Conservation (phyloP, 2,113 vertebrate genomes). For the Mirounga angustirostris region DNA sequence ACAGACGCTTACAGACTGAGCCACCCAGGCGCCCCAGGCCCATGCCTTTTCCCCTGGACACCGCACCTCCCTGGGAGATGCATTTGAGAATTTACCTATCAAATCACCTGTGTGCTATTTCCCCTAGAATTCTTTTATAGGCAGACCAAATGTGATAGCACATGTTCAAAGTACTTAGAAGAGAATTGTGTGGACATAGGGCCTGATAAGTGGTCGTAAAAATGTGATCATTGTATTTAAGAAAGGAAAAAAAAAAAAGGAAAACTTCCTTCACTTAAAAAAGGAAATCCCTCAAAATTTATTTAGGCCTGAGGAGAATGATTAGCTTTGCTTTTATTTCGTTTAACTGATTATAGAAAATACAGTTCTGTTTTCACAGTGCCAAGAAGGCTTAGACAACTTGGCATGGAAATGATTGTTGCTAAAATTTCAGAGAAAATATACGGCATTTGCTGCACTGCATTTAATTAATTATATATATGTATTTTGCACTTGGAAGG, state of each 20-base stretch:
- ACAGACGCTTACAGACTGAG: too few species aligned
- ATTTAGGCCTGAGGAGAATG: background rate
- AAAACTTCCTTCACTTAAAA: background rate
- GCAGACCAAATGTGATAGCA: background rate
- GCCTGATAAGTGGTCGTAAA: background rate
- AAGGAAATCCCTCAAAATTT: background rate
- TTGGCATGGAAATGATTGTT: conserved; percentile 81
- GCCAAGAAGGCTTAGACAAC: conserved; percentile 71
- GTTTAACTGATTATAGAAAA: conserved; percentile 84
- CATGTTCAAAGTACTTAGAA: conserved; percentile 31
- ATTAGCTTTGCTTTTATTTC: conserved; percentile 76
- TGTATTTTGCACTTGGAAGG: conserved; percentile 80
- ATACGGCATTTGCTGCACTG: conserved; percentile 72
- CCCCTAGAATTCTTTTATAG: background rate
- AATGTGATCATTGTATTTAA: background rate
- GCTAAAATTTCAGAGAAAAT: conserved; percentile 75
- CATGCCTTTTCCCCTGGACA: background rate
- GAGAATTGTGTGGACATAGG: background rate
- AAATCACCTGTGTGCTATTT: background rate
- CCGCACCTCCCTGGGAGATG: background rate
- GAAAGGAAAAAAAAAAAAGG: background rate
- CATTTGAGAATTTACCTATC: background rate
- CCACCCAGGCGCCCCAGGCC: background rate
- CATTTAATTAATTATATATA: conserved; percentile 33
- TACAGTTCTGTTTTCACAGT: conserved; percentile 72